Evolutionary conservation across 2,888 invertebrate species (phyloP).

Genomic region (Rhamnusium bicolor): DNA sequence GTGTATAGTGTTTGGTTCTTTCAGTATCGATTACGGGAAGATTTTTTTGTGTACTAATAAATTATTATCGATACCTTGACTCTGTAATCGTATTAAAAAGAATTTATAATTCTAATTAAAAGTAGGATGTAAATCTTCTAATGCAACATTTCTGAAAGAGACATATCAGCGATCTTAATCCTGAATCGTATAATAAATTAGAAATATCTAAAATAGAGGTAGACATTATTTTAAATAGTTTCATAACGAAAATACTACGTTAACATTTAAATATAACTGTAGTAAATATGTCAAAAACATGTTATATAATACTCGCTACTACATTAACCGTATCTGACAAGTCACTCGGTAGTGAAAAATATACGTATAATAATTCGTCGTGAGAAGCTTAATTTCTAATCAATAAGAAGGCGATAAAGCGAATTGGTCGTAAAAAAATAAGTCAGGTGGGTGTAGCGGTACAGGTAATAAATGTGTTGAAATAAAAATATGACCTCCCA

Average conservation of each 20-base stretch:
- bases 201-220: conserved; percentile 22
- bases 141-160: background rate
- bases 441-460: conserved; percentile 52
- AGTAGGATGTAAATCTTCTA: background rate
- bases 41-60: too few relatives aligned
- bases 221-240: conserved; percentile 19
- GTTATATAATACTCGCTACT: conserved; percentile 8
- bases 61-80: too few relatives aligned
- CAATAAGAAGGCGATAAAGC: background rate
- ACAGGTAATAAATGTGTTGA: conserved; percentile 56
- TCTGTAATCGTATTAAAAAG: background rate
- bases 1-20: too few relatives aligned
- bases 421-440: conserved; percentile 17
- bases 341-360: conserved; percentile 4
- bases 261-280: conserved; percentile 30
- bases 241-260: conserved; percentile 31
- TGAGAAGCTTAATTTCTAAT: conserved; percentile 19
- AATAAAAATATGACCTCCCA: conserved; percentile 64
- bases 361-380: background rate
- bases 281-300: conserved; percentile 28
- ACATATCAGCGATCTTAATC: conserved; percentile 21
- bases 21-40: too few relatives aligned
- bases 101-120: background rate
- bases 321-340: conserved; percentile 9
- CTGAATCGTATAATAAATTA: conserved; percentile 16